Base-by-base conservation (phyloP, 2,888 invertebrate genomes). In the Platypus cylindrus region DNA sequence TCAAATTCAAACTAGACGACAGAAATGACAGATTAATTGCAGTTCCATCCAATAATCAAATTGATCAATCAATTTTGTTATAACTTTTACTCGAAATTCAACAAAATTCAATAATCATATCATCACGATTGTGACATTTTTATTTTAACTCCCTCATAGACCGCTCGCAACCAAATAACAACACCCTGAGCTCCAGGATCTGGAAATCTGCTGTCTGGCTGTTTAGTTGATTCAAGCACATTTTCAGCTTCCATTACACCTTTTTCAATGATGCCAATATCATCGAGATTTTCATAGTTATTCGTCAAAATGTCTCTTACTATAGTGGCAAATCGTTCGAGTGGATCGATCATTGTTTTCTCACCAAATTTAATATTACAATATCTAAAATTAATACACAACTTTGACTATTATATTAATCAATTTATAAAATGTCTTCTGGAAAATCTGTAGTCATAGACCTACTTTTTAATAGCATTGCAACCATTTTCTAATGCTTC, bases 111-210 rank as follows among this genome's bases (percentile, higher is more conserved):
- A 20, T 20, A 20, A 20, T n/a, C n/a, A n/a, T n/a, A n/a, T n/a
- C n/a, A 20, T 20, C 20, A 20, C 7, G 20, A 20, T 20, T 20
- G 5, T 20, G 9, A 27, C 15, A 27, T 14, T 12, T 27, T 14
- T n/a, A 59, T 46, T 48, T 66, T 67, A 9, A 64, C 49, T 23
- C 60, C 66, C 50, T 68, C 67, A 34, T 54, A 64, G 12, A 61
- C 50, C 9, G 71, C 71, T 37, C 65, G 61, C 55, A 75, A 53
- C 70, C 73, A 74, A 36, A 72, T 61, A 11, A 66, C 64, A 3
- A 74, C 67, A 7, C 70, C 71, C 41, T 68, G 65, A 3, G 74
- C 73, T 7, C 73, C 74, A 13, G 74, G 64, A 59, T 75, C 72
- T 1, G 72, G 70, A 49, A 64, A 60, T 36, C 50, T 48, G 20